Evolutionary conservation across 1,140 invertebrate genomes (phyloP), one percentile per base, ranked within the genome.

Genomic region (Aradophagus sp.): DNA sequence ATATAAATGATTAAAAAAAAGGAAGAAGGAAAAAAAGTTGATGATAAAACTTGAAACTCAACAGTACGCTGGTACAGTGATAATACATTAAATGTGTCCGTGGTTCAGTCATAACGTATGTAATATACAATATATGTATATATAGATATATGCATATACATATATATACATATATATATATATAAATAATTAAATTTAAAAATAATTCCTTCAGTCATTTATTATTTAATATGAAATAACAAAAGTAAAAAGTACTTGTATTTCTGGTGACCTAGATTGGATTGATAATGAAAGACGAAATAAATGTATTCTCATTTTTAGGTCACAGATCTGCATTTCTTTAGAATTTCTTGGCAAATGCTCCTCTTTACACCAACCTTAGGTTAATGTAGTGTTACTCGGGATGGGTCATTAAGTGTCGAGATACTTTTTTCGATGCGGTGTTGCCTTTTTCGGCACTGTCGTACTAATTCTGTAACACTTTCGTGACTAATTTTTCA

Each of bases 271-370:
- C 80, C 82, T 84, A 84, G 80, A 82, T 83, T 76, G 78, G 78
- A 84, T 83, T 84, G 78, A 84, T 83, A 77, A 84, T 82, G 88
- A 78, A 83, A 82, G 78, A 77, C 73, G 78, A 82, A 90, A 89
- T 89, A 89, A 89, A 89, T 89, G 88, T 89, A 89, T 89, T 88
- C 88, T 89, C 88, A 90, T 89, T 89, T 90, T 89, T 89, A 89
- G 88, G 88, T 89, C 88, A 89, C 80, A 80, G 68, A 73, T 73
- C 70, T 74, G 75, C 73, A 74, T 68, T 74, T 76, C 69, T 68
- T 76, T 70, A 70, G 67, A 70, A 58, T 76, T 76, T 73, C 71
- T 76, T 74, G 68, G 63, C 53, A 68, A 76, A 72, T 62, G 38
- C 67, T 76, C 68, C 71, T 76, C 73, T 72, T 74, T 74, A 77